Base-by-base conservation (phyloP, 2,888 invertebrate genomes). In the Amphimallon solstitiale region DNA sequence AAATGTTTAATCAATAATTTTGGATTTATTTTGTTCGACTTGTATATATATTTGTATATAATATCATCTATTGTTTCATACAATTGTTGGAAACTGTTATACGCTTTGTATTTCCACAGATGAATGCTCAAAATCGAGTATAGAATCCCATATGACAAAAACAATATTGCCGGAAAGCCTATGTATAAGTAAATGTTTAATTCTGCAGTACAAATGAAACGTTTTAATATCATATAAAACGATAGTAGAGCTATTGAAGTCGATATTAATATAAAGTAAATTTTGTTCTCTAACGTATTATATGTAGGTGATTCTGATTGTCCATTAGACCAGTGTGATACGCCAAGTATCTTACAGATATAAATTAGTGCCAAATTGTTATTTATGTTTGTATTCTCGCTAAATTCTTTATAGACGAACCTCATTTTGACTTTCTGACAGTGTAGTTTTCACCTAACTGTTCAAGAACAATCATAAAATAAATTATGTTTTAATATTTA, bases 41-140 rank as follows among this genome's bases (percentile, higher is more conserved):
- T 40, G 12, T 40, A 40, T n/a, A 40, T n/a, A 14, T 34, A 51
- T 10, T 17, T 17, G 14, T 29, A 34, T n/a, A 51, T 23, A 23
- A 51, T 51, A 7, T 21, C 14, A 23, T 51, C 51, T 23, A 51
- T 21, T 3, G n/a, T 21, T 51, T 12, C 14, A 14, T 19, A 51
- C 1, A 19, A 19, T 1, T 10, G 10, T 10, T 21, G 19, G 23
- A 51, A 51, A 7, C 10, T 21, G 12, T 9, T 51, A 21, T 51
- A 21, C 9, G 15, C 21, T 10, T 51, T 51, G 29, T 6, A 12
- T 15, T 51, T 51, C 51, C 51, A 51, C n/a, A 51, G 34, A 21
- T 51, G 10, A 15, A 23, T 15, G 51, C 51, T 51, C 12, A 51
- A 15, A n/a, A 51, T 15, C 2, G 51, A 51, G 9, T 34, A 12